A percentile compares a stretch with the other conserved stretches of the same genome.
Conservation (phyloP, 2,888 invertebrate species). For the Mycogona germanica region DNA sequence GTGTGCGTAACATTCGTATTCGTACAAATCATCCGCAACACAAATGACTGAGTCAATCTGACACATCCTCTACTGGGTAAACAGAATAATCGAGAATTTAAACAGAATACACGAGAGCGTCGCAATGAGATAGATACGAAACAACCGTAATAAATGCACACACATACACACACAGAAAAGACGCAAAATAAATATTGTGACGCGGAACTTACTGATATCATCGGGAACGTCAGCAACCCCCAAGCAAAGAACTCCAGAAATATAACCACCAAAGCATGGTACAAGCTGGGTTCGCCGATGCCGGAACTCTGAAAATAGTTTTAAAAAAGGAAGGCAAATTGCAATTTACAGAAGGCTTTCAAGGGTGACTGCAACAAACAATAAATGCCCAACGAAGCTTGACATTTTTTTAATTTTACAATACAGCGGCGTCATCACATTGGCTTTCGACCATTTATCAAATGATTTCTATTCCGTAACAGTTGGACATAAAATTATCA, state of each 20-base stretch:
- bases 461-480: too few relatives aligned
- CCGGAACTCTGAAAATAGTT: conserved; percentile 26
- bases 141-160: background rate
- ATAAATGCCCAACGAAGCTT: background rate
- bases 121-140: too few relatives aligned
- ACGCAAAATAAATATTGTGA: background rate
- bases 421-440: background rate
- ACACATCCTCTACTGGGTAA: too few relatives aligned
- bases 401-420: background rate
- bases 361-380: too few relatives aligned
- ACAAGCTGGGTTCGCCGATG: conserved; percentile 88
- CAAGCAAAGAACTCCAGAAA: conserved; percentile 99
- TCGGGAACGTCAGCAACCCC: conserved; percentile 96
- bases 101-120: background rate
- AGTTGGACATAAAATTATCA: too few relatives aligned
- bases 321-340: background rate
- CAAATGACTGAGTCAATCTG: too few relatives aligned
- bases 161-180: background rate
- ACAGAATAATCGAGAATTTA: too few relatives aligned
- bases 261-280: conserved; percentile 97
- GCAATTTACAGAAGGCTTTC: too few relatives aligned
- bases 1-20: too few relatives aligned
- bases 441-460: too few relatives aligned
- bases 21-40: too few relatives aligned
- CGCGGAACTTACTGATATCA: conserved; percentile 57